Evolutionary conservation across 64 coral and sea anemone species (phyloP).

Genomic region (Actinia equina): DNA sequence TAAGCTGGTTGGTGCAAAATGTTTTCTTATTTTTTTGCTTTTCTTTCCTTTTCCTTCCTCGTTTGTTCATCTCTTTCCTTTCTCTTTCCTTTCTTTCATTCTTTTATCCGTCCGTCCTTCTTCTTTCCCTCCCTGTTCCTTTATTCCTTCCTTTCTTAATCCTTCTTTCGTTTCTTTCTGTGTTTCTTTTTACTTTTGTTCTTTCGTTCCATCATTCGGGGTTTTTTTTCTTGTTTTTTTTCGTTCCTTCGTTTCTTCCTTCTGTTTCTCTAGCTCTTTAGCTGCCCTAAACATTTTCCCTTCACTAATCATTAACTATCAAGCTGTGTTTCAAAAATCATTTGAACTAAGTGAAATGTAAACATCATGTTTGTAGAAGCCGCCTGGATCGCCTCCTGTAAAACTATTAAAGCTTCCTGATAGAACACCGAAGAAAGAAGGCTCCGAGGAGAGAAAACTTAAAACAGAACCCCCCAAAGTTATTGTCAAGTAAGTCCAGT

Average conservation of each 20-base stretch:
- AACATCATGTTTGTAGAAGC: slow-evolving; percentile 54
- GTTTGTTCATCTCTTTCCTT: not conserved
- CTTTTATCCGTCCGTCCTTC: not conserved
- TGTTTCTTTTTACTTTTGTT: too few species aligned
- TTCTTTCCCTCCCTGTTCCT: not conserved
- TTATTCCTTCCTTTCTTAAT: too few species aligned
- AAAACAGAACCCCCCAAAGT: slow-evolving; percentile 95
- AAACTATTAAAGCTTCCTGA: slow-evolving; percentile 40
- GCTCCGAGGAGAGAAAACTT: slow-evolving; percentile 78
- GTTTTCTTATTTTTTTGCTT: not conserved
- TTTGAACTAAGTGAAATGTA: too few species aligned
- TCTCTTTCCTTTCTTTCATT: not conserved
- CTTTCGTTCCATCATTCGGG: too few species aligned
- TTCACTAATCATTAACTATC: too few species aligned
- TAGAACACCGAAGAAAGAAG: slow-evolving; percentile 58
- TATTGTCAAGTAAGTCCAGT: slow-evolving; percentile 74
- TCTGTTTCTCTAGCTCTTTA: too few species aligned
- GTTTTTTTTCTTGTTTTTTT: too few species aligned
- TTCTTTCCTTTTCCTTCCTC: too few species aligned
- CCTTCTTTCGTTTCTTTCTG: too few species aligned
- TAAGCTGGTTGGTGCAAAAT: slow-evolving; percentile 71
- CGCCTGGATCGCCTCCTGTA: slow-evolving; percentile 53
- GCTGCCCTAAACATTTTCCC: too few species aligned
- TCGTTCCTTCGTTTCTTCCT: not conserved
- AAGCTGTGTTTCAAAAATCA: too few species aligned